Percentiles rank a stretch among this genome's conserved stretches.
Conservation (phyloP, 2,888 invertebrate genomes). For the Pilophorus perplexus region DNA sequence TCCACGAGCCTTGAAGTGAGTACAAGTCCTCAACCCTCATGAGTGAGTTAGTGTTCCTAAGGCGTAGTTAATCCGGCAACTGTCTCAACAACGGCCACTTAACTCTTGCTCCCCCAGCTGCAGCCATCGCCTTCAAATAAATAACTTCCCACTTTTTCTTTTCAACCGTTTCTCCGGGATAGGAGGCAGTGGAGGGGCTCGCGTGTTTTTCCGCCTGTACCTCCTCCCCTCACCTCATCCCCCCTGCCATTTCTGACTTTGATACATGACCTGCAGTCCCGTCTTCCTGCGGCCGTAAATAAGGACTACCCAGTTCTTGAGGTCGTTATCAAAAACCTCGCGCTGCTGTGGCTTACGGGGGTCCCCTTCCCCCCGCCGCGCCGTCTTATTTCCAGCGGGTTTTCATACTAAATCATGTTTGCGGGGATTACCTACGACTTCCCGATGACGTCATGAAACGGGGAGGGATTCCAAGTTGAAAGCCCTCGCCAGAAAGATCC, state of each 20-base stretch:
- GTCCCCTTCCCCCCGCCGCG: conserved; percentile 4
- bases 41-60: conserved; percentile 6
- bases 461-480: conserved; percentile 1
- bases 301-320: conserved; percentile 31
- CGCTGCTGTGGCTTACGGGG: conserved; percentile 16
- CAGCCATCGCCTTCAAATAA: conserved; percentile 37
- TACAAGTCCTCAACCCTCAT: neutral
- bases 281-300: conserved; percentile 25
- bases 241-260: conserved; percentile 13
- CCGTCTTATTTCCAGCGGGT: conserved; percentile 9
- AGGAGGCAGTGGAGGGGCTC: no score
- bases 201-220: conserved; percentile 2
- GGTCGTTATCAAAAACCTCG: conserved; percentile 31
- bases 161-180: conserved; percentile 10
- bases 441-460: conserved; percentile 17
- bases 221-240: neutral
- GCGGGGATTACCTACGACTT: conserved; percentile 31
- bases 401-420: conserved; percentile 20
- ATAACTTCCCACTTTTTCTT: conserved; percentile 35
- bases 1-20: no score
- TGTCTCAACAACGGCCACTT: conserved; percentile 30
- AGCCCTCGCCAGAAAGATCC: no score
- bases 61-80: conserved; percentile 23
- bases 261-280: conserved; percentile 23
- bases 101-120: conserved; percentile 33